Conservation (phyloP, 2,113 vertebrate genomes). For the Ceyx melanurus region DNA sequence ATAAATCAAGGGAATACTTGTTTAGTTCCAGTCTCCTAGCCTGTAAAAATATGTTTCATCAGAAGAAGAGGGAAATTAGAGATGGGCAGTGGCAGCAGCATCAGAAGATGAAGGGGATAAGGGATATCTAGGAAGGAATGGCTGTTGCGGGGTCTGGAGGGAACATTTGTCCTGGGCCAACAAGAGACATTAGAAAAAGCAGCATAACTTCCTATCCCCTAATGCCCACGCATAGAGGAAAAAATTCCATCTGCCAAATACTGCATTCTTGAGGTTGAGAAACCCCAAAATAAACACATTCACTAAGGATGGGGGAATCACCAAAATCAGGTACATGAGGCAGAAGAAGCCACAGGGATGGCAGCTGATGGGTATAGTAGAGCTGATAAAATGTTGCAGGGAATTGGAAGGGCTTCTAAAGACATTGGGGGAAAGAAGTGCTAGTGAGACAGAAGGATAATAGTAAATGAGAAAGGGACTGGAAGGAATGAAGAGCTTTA, state of each 20-base stretch:
- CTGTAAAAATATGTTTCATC: neutral
- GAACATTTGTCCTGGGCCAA: neutral
- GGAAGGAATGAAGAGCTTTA: slow-evolving; percentile 49
- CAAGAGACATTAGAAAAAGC: accelerated
- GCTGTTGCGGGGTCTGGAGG: neutral
- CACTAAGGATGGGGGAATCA: neutral
- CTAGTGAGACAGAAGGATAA: slow-evolving; percentile 14
- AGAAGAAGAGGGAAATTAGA: neutral
- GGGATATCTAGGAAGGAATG: neutral
- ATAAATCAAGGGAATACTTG: slow-evolving; percentile 24
- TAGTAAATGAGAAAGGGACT: slow-evolving; percentile 43
- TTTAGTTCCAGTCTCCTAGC: neutral
- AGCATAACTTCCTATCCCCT: neutral
- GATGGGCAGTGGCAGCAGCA: accelerated
- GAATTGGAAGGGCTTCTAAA: slow-evolving; percentile 12
- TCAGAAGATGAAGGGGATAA: neutral
- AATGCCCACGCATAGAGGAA: accelerated
- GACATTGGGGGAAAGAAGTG: neutral
- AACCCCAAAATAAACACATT: neutral
- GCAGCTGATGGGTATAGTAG: neutral
- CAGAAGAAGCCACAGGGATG: neutral
- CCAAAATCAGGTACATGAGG: neutral
- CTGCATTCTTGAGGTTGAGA: neutral
- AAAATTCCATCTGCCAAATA: neutral
- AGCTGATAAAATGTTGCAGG: neutral